Evolutionary conservation across 2,113 vertebrate species (phyloP).

Genomic region (Grantiella picta): DNA sequence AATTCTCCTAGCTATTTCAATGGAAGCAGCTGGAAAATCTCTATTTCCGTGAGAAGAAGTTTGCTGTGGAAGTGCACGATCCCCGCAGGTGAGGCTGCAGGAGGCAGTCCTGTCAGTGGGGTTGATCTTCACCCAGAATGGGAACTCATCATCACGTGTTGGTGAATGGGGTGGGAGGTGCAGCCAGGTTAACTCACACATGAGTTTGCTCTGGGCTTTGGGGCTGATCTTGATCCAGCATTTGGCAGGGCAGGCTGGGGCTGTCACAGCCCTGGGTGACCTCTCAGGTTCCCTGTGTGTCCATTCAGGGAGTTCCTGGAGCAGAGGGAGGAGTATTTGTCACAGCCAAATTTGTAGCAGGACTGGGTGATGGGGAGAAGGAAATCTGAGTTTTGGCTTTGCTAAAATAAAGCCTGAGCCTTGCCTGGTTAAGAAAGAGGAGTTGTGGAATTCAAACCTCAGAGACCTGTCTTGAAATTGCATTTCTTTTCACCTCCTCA

Average conservation of each 20-base stretch:
- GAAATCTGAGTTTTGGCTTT: background rate
- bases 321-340: background rate
- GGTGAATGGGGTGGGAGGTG: background rate
- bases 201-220: background rate
- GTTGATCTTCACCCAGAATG: background rate
- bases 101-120: rapidly evolving
- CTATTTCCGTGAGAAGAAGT: slow-evolving; percentile 98
- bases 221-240: background rate
- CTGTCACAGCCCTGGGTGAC: background rate
- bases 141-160: background rate
- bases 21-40: slow-evolving; percentile 98
- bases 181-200: background rate
- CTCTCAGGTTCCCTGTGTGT: background rate
- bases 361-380: background rate
- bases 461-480: background rate
- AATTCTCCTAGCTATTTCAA: slow-evolving; percentile 84
- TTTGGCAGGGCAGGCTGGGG: background rate
- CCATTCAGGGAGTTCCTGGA: background rate
- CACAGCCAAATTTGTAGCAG: background rate
- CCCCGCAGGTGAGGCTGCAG: slow-evolving; percentile 86
- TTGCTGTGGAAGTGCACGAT: slow-evolving; percentile 96
- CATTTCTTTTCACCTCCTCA: slow-evolving; percentile 52
- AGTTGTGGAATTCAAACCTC: background rate
- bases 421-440: background rate
- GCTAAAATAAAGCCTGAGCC: background rate